Evolutionary conservation across 2,888 invertebrate species (phyloP).

Genomic region (Eledona agricola): DNA sequence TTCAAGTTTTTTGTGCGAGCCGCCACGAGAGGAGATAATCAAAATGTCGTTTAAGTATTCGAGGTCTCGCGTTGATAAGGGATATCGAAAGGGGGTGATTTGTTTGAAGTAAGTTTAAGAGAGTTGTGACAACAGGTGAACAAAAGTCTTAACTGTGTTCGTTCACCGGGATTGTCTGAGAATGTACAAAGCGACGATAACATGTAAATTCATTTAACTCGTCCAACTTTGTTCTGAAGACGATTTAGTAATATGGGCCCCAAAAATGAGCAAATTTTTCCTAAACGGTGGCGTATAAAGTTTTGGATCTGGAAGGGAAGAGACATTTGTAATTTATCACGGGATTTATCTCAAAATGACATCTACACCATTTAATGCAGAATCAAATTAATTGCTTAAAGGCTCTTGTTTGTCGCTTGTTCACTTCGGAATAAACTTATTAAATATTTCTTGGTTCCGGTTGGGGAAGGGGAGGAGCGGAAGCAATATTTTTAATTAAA

Average conservation of each 20-base stretch:
- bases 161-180: constrained; percentile 15
- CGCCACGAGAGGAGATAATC: too few relatives aligned
- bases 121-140: constrained; percentile 34
- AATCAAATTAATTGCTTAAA: constrained; percentile 37
- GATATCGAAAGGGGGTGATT: constrained; percentile 18
- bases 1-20: too few relatives aligned
- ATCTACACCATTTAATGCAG: constrained; percentile 34
- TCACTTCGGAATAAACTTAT: constrained; percentile 19
- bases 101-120: constrained; percentile 20
- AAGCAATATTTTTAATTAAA: constrained; percentile 25
- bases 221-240: constrained; percentile 11
- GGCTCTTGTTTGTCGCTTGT: constrained; percentile 29
- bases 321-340: constrained; percentile 36
- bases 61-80: constrained; percentile 2
- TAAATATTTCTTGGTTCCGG: constrained; percentile 18
- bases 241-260: constrained; percentile 18
- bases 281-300: too few relatives aligned
- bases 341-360: constrained; percentile 35
- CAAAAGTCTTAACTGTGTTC: constrained; percentile 31
- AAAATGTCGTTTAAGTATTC: too few relatives aligned
- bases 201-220: constrained; percentile 29
- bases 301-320: too few relatives aligned
- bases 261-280: constrained; percentile 30
- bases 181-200: constrained; percentile 28
- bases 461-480: background rate